phyloP scores from a whole-genome alignment of 2,888 invertebrate genomes.

The Biston stratarius region DNA sequence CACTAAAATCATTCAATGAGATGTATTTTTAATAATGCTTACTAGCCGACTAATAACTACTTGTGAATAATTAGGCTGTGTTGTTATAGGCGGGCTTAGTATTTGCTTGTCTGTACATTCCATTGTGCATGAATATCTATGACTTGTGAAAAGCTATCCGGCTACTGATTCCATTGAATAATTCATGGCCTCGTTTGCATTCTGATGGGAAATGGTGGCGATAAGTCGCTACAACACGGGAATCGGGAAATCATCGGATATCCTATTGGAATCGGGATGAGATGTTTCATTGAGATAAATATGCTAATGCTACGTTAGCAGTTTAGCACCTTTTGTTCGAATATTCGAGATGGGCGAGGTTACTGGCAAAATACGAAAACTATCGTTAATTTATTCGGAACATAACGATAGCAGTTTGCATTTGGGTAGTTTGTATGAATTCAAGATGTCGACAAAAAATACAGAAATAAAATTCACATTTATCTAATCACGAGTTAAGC shows the following conservation, averaged over 20 bases:
- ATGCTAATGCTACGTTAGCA: conserved; percentile 8
- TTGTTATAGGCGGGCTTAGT: not conserved
- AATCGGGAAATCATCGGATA: conserved; percentile 23
- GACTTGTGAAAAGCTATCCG: conserved; percentile 48
- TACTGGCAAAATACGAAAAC: not conserved
- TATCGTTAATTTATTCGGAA: not conserved
- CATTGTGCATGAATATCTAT: conserved; percentile 50
- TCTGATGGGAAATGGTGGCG: conserved; percentile 43
- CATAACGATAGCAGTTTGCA: too few relatives aligned
- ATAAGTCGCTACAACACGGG: conserved; percentile 41
- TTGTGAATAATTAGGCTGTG: too few relatives aligned
- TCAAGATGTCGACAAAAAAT: too few relatives aligned
- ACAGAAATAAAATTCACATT: too few relatives aligned
- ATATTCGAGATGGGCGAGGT: not conserved
- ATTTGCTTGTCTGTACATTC: conserved; percentile 20
- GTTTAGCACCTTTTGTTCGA: conserved; percentile 4
- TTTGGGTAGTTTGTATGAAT: too few relatives aligned
- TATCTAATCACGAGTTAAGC: too few relatives aligned
- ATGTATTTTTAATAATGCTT: too few relatives aligned
- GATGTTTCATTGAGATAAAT: conserved; percentile 14
- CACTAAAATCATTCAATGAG: too few relatives aligned
- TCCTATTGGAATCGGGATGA: conserved; percentile 22
- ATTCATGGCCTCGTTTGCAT: conserved; percentile 51
- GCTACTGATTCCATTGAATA: conserved; percentile 52
- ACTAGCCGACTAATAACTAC: too few relatives aligned